Evolutionary conservation across 2,888 invertebrate species (phyloP), one percentile per base, ranked within the genome.

Genomic region (Luperina testacea): DNA sequence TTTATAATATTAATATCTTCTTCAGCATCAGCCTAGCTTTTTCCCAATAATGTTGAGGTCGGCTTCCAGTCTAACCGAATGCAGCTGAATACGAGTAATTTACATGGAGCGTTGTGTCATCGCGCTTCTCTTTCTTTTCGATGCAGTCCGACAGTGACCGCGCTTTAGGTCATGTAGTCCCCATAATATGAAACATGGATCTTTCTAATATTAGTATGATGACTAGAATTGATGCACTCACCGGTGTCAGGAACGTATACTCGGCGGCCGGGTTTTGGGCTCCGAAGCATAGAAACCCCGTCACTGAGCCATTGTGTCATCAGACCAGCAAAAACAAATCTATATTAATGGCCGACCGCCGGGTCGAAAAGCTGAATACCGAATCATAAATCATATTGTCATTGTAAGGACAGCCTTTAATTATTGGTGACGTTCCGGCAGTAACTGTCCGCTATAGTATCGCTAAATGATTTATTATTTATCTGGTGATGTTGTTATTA

Each of bases 381-480:
- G n/a, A 24, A 45, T 78, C 83, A 82, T 81, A 78, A 72, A 82
- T 82, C 72, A 81, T 64, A 72, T 70, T 72, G 83, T 77, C 77
- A 61, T 24, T 38, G 20, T 15, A 32, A 27, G 53, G 64, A 64
- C 64, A 72, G 64, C 64, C 59, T 82, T 81, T 72, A 81, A 78
- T 81, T 78, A 78, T 72, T 8, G 71, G 78, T 38, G 64, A 68
- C 78, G 59, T 64, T 82, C 38, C 5, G 64, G 6, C 64, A 17
- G 63, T 45, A 69, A 24, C 59, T 72, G 78, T 69, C 27, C 59
- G 59, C 68, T 11, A 6, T 48, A 38, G 64, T 65, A 53, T 24
- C 63, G 32, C 0, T 8, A 8, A 61, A 82, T 82, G 83, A 72
- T 81, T 78, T 78, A 82, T 82, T 78, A 59, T 78, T 59, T 24